Percentiles rank a stretch among this genome's conserved stretches.
Evolutionary conservation across 2,113 vertebrate species (phyloP).

Genomic region (Dasyornis broadbenti): DNA sequence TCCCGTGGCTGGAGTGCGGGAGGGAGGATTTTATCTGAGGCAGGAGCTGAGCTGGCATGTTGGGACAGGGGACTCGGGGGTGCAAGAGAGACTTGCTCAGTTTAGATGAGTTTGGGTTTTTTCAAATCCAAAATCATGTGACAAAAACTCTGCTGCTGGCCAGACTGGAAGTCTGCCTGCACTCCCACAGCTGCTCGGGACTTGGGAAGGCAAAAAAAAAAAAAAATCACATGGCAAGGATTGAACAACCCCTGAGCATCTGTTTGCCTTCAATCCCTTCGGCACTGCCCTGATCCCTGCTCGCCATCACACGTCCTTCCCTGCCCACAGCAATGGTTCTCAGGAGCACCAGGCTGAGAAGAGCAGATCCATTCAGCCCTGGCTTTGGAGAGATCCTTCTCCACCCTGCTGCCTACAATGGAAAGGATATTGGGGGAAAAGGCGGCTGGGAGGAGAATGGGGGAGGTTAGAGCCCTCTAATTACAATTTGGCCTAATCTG

Average conservation of each 20-base stretch:
- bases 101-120: neutral
- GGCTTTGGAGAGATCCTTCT: neutral
- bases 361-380: neutral
- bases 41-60: neutral
- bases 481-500: neutral
- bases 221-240: neutral
- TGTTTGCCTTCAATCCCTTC: neutral
- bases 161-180: neutral
- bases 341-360: neutral
- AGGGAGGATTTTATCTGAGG: neutral
- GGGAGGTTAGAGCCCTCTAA: neutral
- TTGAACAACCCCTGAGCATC: neutral
- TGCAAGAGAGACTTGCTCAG: neutral
- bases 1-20: neutral
- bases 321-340: neutral
- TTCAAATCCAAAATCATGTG: neutral
- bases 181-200: neutral
- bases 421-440: neutral
- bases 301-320: fast-evolving
- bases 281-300: neutral
- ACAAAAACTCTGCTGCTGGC: neutral
- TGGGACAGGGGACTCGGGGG: neutral
- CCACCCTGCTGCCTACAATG: neutral
- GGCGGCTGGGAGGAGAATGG: neutral
- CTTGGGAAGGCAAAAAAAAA: neutral